phyloP scores from a whole-genome alignment of 2,113 vertebrate genomes.

The Coracopsis vasa region DNA sequence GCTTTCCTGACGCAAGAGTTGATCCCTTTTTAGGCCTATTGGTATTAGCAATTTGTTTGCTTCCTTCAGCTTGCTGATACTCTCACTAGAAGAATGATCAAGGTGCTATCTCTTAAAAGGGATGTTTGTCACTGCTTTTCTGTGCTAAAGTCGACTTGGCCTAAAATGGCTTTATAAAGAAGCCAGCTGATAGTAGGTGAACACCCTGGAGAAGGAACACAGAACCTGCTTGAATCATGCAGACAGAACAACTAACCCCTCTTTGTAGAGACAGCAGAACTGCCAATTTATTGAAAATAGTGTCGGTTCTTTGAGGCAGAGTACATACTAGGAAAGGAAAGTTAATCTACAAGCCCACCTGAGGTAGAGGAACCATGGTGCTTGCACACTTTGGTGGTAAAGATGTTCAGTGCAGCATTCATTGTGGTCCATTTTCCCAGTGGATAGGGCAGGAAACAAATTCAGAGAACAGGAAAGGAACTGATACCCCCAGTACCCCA shows the following conservation, averaged over 20 bases:
- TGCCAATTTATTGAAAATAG: background rate
- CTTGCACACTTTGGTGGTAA: background rate
- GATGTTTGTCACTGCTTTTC: background rate
- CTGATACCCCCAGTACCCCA: rapidly evolving
- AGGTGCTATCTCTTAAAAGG: background rate
- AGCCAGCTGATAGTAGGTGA: background rate
- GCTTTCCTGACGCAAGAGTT: background rate
- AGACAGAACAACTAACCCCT: background rate
- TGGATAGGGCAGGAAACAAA: background rate
- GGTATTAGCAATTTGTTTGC: background rate
- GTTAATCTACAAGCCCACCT: background rate
- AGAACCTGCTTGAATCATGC: background rate
- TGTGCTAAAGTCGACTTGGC: background rate
- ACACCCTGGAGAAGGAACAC: background rate
- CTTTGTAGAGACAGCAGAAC: background rate
- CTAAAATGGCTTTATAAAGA: background rate
- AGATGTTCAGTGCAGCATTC: background rate
- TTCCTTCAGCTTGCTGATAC: background rate
- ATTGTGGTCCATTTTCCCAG: background rate
- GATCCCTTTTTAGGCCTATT: background rate
- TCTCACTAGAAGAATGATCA: background rate
- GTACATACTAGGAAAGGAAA: rapidly evolving
- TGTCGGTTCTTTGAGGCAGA: background rate
- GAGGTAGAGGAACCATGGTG: background rate
- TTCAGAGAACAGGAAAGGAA: background rate